Conservation (phyloP, 1,140 invertebrate species). For the Latrodectus geometricus region DNA sequence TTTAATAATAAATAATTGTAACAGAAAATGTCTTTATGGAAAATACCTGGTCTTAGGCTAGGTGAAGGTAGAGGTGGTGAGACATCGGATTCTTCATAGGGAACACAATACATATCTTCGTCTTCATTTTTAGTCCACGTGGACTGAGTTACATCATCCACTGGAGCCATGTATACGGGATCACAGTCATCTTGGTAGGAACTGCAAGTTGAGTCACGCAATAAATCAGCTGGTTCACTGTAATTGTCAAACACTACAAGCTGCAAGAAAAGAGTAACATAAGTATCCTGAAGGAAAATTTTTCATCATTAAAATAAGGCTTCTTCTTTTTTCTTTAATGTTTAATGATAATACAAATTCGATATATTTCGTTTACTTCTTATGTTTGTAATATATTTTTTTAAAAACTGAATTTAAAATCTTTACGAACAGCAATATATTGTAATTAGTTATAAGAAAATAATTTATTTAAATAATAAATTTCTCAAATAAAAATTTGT, state of each 20-base stretch:
- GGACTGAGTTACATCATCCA: conserved; percentile 14
- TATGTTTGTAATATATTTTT: too few relatives aligned
- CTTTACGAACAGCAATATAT: too few relatives aligned
- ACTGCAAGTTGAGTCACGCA: not conserved
- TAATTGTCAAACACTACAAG: conserved; percentile 55
- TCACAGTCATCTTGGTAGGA: conserved; percentile 17
- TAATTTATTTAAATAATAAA: too few relatives aligned
- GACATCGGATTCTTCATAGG: conserved; percentile 20
- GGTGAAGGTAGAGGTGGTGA: conserved; percentile 21
- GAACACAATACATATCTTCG: conserved; percentile 54
- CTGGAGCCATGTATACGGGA: conserved; percentile 46
- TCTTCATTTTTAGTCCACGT: not conserved
- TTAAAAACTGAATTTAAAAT: too few relatives aligned
- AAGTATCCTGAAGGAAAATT: not conserved
- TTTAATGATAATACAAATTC: too few relatives aligned
- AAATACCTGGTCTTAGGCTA: conserved; percentile 35
- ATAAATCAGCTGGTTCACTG: conserved; percentile 47
- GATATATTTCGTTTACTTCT: too few relatives aligned
- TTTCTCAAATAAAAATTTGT: too few relatives aligned
- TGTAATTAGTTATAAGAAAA: too few relatives aligned
- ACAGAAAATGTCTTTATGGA: not conserved
- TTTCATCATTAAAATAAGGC: too few relatives aligned
- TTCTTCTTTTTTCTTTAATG: too few relatives aligned
- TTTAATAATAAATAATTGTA: too few relatives aligned
- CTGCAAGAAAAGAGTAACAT: conserved; percentile 3